These are phyloP conservation scores for Pao palembangensis DNA, from an alignment of 2,113 vertebrate genomes.

Conservation along the genomic window DNA sequence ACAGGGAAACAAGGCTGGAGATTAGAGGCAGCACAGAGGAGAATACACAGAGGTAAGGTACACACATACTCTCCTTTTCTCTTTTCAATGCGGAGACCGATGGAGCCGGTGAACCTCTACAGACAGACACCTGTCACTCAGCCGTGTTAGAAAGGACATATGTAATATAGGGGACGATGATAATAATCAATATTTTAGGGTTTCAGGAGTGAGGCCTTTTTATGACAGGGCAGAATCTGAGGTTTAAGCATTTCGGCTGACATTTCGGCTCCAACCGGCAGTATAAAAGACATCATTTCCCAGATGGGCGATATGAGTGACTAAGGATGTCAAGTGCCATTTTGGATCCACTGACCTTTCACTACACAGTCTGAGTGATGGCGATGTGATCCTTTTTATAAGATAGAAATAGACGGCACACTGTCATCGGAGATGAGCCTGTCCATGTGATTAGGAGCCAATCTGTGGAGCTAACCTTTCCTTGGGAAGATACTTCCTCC, in stretches of 20 bases:
- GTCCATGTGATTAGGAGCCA: background rate
- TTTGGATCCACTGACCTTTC: constrained; percentile 53
- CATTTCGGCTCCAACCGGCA: constrained; percentile 36
- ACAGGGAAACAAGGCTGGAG: constrained; percentile 26
- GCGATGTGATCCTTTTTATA: constrained; percentile 27
- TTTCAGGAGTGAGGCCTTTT: too few relatives aligned
- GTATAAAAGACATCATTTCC: constrained; percentile 38
- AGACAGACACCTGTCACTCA: constrained; percentile 23
- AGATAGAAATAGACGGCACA: background rate
- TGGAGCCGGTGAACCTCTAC: background rate
- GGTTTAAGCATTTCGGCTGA: constrained; percentile 33
- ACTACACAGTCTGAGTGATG: constrained; percentile 29
- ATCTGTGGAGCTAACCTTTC: background rate
- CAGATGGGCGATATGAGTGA: constrained; percentile 25
- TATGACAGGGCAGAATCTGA: constrained; percentile 3
- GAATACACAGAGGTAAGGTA: constrained; percentile 29
- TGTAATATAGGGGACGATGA: background rate
- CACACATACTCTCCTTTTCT: constrained; percentile 6
- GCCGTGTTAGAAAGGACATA: background rate
- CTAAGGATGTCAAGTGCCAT: constrained; percentile 49
- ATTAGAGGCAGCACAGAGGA: constrained; percentile 30
- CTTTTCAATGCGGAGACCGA: constrained; percentile 2
- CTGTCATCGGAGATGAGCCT: too few relatives aligned
- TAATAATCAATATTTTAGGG: constrained; percentile 11
- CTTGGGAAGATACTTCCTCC: background rate